Conservation (phyloP, 2,888 invertebrate species). For the Apamea crenata region DNA sequence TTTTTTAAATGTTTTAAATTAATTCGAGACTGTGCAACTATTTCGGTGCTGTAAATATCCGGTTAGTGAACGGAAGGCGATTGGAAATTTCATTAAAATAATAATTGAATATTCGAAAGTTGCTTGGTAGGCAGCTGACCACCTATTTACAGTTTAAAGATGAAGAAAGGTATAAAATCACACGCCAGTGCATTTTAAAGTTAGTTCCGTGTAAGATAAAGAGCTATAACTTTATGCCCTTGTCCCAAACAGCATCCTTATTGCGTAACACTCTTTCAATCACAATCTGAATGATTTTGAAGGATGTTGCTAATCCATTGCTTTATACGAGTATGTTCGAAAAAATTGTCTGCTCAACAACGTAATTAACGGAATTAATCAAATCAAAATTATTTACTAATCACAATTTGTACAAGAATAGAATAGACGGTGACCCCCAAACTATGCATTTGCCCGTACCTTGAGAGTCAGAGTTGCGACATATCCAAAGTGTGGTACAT, state of each 20-base stretch:
- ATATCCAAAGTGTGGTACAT: too few species aligned
- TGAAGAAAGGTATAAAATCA: neutral
- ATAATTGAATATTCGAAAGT: neutral
- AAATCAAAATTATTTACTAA: too few species aligned
- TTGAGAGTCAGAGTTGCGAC: too few species aligned
- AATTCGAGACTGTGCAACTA: neutral
- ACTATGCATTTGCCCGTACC: too few species aligned
- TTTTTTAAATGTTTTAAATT: neutral
- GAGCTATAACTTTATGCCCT: neutral
- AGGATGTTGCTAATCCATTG: neutral
- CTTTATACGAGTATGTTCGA: neutral
- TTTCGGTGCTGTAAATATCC: neutral
- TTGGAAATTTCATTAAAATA: neutral
- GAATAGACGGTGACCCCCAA: too few species aligned
- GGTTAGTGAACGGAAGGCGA: neutral
- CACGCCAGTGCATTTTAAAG: neutral
- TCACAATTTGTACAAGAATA: too few species aligned
- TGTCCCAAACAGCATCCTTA: neutral
- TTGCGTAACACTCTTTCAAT: neutral
- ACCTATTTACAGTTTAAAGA: neutral
- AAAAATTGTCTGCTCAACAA: neutral
- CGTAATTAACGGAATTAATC: too few species aligned
- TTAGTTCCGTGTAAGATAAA: neutral
- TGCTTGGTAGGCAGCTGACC: neutral
- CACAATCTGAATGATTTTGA: neutral